Base-by-base conservation (phyloP, 2,113 vertebrate genomes). In the Hydrolagus affinis region DNA sequence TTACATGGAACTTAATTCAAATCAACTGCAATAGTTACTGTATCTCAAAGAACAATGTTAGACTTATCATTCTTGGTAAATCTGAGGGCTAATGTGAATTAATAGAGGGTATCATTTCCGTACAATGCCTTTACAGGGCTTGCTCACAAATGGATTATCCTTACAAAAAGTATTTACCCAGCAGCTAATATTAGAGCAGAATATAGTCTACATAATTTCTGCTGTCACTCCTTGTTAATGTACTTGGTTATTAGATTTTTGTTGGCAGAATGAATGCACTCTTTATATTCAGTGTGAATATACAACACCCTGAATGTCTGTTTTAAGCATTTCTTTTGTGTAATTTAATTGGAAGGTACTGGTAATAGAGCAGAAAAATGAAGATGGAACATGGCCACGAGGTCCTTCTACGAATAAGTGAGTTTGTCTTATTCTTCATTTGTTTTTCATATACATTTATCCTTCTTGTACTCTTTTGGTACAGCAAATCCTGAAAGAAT, bases 301-400 rank as follows among this genome's bases (percentile, higher is more conserved):
- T 56, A 10, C 19, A 6, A 3, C 44, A 56, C 17, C 73, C 19
- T 57, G 19, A 56, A 30, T 28, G 28, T 62, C 60, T 68, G 11
- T 64, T 83, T 68, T 21, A 32, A 83, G 44, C 44, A 44, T 44
- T 87, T 88, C 73, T 87, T 88, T 76, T 89, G 85, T 91, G 86
- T 74, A 87, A 80, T 89, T 91, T 87, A 87, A 6, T 78, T 87
- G 77, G 23, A 93, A 99, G 98, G 94, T 99, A 86, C 95, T 99
- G 66, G 97, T 99, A 86, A 99, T 99, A 93, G 98, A 99, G 91
- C 96, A 98, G 94, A 98, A 97, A 94, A 98, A 94, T 83, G 95
- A 97, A 90, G 97, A 99, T 70, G 98, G 98, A 90, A 90, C 96
- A 0, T 99, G 98, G 98, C 97, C 98, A 86, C 94, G 97, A 92